phyloP scores from a whole-genome alignment of 1,140 invertebrate species.

The Megathymus violae region DNA sequence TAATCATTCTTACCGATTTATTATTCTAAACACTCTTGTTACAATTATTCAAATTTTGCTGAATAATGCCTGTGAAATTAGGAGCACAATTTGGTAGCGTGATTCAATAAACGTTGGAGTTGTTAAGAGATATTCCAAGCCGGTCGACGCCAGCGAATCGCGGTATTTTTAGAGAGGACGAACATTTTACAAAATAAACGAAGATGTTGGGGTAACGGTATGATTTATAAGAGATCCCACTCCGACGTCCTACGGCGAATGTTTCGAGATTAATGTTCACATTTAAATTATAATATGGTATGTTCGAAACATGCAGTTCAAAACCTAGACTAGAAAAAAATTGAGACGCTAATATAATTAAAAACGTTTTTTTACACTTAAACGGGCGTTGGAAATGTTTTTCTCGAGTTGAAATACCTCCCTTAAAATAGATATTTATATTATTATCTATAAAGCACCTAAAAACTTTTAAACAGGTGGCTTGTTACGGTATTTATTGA shows the following conservation, averaged over 20 bases:
- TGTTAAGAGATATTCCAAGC: conserved; percentile 67
- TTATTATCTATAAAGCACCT: no score
- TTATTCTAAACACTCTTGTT: not conserved
- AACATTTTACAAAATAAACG: conserved; percentile 79
- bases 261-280: conserved; percentile 22
- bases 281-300: conserved; percentile 19
- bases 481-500: no score
- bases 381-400: no score
- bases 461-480: no score
- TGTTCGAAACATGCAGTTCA: no score
- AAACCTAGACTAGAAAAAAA: no score
- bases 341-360: no score
- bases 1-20: not conserved
- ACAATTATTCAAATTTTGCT: conserved; percentile 24
- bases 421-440: no score
- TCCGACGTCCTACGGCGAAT: conserved; percentile 20
- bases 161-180: conserved; percentile 78
- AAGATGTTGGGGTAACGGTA: conserved; percentile 61
- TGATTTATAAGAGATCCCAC: conserved; percentile 63
- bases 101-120: conserved; percentile 53
- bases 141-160: conserved; percentile 65
- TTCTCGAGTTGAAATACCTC: no score
- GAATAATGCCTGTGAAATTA: conserved; percentile 24
- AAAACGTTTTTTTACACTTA: no score
- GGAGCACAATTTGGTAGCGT: conserved; percentile 37